Percentiles rank a stretch among this genome's conserved stretches.
Evolutionary conservation across 2,113 vertebrate species (phyloP).

Genomic region (Regulus satrapa): DNA sequence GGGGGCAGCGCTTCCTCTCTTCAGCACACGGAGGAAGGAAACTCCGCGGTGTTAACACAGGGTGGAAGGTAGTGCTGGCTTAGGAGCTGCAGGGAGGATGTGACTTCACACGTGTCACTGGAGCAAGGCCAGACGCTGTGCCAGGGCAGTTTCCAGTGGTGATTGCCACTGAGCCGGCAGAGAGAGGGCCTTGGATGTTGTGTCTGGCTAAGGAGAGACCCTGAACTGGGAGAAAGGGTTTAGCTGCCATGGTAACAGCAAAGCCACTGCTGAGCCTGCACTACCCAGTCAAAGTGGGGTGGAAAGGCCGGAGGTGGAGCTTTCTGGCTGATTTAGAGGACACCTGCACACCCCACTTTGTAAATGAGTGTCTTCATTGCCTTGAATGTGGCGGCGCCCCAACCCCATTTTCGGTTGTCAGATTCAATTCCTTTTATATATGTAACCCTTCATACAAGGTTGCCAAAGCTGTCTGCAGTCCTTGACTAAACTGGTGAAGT

Average conservation of each 20-base stretch:
- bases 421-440: not conserved
- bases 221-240: not conserved
- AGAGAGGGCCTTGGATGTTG: not conserved
- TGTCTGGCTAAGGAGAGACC: not conserved
- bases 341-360: not conserved
- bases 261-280: not conserved
- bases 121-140: not conserved
- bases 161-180: not conserved
- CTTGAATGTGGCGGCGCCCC: not conserved
- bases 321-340: not conserved
- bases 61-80: not conserved
- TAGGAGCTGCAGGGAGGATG: not conserved
- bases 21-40: not conserved
- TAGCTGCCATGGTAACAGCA: not conserved
- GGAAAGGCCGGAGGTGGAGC: not conserved
- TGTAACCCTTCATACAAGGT: not conserved
- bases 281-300: rapidly evolving
- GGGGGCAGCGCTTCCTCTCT: not conserved
- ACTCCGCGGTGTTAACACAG: rapidly evolving
- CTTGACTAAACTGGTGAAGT: not conserved
- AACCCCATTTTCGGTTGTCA: not conserved
- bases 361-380: rapidly evolving
- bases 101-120: not conserved
- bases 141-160: not conserved
- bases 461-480: not conserved